These are phyloP conservation scores for Polydrusus tereticollis DNA, from an alignment of 2,888 invertebrate species.

Conservation along the genomic window DNA sequence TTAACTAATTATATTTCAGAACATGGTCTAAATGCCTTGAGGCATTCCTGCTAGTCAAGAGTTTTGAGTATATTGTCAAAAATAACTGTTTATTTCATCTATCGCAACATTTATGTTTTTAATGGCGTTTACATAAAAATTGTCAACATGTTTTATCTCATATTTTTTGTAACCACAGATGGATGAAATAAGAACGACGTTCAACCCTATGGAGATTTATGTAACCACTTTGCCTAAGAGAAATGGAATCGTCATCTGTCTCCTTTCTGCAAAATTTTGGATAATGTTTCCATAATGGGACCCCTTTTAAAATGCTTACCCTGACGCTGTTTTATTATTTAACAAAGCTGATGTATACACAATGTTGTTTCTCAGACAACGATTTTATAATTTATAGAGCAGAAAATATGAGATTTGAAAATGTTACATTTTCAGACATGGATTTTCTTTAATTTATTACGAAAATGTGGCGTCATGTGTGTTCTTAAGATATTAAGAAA, in stretches of 20 bases:
- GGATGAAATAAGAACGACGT: neutral
- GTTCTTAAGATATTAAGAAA: no score
- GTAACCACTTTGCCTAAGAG: neutral
- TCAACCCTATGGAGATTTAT: neutral
- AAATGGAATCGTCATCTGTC: neutral
- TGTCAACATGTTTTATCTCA: neutral
- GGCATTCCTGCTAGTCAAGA: neutral
- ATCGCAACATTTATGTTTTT: no score
- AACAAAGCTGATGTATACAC: neutral
- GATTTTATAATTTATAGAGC: no score
- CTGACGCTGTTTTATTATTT: neutral
- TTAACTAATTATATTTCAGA: conserved; percentile 27
- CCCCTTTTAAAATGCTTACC: neutral
- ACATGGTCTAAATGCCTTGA: conserved; percentile 13
- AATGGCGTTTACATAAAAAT: no score
- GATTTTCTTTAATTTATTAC: no score
- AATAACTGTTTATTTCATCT: neutral
- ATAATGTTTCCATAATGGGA: neutral
- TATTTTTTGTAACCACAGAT: neutral
- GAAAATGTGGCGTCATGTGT: no score
- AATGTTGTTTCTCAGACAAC: no score
- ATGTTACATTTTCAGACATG: no score
- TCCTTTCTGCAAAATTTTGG: neutral
- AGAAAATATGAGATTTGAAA: neutral
- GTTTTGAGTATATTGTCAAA: neutral